phyloP scores from a whole-genome alignment of 2,113 vertebrate genomes.

The Phasianus colchicus region DNA sequence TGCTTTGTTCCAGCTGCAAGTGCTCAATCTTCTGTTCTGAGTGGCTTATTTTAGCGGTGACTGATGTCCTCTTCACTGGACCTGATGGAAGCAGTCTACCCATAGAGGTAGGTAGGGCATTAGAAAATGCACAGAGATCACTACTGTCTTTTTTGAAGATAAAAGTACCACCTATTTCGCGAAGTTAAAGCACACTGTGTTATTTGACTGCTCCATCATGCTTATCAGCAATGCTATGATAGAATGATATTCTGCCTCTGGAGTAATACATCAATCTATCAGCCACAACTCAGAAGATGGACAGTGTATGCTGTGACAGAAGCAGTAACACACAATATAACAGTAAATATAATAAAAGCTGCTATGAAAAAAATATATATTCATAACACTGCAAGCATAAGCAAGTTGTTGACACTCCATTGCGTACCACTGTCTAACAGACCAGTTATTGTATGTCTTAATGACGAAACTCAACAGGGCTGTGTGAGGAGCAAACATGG shows the following conservation, averaged over 20 bases:
- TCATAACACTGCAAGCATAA: neutral
- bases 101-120: neutral
- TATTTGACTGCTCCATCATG: neutral
- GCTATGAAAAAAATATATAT: neutral
- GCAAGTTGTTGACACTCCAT: neutral
- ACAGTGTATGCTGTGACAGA: neutral
- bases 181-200: neutral
- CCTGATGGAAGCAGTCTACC: neutral
- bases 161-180: neutral
- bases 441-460: neutral
- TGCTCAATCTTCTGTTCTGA: conserved; percentile 37
- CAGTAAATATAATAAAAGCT: neutral
- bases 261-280: neutral
- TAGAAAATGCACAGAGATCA: neutral
- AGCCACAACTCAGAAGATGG: neutral
- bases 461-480: neutral
- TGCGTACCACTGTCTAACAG: neutral
- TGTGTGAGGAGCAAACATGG: neutral
- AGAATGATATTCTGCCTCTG: neutral
- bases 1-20: neutral
- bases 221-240: neutral
- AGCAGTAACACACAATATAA: neutral
- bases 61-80: neutral
- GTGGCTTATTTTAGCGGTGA: conserved; percentile 9
- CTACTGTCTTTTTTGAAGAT: neutral